Base-by-base conservation (phyloP, 1,140 invertebrate genomes). In the Uloborus diversus region DNA sequence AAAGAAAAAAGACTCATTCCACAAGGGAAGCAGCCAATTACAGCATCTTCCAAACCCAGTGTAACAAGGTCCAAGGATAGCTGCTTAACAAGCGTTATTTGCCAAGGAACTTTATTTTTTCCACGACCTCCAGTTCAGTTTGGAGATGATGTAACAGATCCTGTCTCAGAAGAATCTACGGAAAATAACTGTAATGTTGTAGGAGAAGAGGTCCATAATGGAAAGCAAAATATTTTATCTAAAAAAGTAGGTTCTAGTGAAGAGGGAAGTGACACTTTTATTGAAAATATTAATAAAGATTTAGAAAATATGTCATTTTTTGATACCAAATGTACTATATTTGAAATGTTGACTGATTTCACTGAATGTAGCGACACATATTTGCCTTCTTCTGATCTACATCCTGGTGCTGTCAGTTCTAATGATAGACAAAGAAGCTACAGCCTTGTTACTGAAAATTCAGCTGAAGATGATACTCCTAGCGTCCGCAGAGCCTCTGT, bases 101-200 rank as follows among this genome's bases (percentile, higher is more conserved):
- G 80, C 66, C 80, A 83, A 68, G 84, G 83, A 33, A 84, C 83
- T 20, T 68, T 83, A 56, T 84, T 84, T 76, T 84, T 84, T 73
- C 84, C 84, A n/a, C 83, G 82, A 71, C 84, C 84, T 47, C 84
- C 84, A 14, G 71, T 80, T 56, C 64, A 84, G 53, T 84, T 84
- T 81, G 73, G 73, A 17, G 81, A 82, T 49, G 81, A 83, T 35
- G 62, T 35, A 61, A 13, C 17, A 47, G 56, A 56, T 37, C 3
- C 23, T 73, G 20, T 20, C 32, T 3, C 35, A 71, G 35, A 75
- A 11, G 13, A 51, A 32, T 20, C 14, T 32, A 28, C 62, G 25
- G 32, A 81, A 23, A 33, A 76, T 59, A 4, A 7, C 4, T 53
- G 59, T 33, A 33, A 32, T 9, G 23, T 7, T 35, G 3, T 33